Evolutionary conservation across 2,888 invertebrate species (phyloP).

Genomic region (Drosophila demipolita): DNA sequence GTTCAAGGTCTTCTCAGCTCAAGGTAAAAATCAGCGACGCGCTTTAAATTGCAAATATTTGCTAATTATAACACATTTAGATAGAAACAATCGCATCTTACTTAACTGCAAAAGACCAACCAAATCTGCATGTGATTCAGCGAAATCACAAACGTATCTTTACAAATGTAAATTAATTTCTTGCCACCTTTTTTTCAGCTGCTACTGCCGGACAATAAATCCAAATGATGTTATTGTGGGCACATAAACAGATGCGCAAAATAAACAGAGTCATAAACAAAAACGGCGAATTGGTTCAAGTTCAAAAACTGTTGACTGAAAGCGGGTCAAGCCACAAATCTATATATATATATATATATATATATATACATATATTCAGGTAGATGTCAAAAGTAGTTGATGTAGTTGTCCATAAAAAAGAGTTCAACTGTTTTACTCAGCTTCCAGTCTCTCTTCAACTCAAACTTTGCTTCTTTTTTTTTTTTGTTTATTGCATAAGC

Average conservation of each 20-base stretch:
- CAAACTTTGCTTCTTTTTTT: slow-evolving; percentile 3
- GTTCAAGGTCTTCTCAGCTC: slow-evolving; percentile 64
- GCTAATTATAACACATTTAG: slow-evolving; percentile 62
- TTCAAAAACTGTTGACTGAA: slow-evolving; percentile 64
- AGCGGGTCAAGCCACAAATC: slow-evolving; percentile 63
- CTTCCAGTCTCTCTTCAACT: slow-evolving; percentile 5
- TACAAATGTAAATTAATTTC: slow-evolving; percentile 67
- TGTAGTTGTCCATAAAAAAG: slow-evolving; percentile 49
- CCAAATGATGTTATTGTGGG: slow-evolving; percentile 45
- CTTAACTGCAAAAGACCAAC: slow-evolving; percentile 22
- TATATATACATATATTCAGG: too few relatives aligned
- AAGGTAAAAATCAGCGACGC: slow-evolving; percentile 46
- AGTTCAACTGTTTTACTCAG: slow-evolving; percentile 61
- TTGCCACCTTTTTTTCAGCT: slow-evolving; percentile 48
- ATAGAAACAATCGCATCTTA: slow-evolving; percentile 37
- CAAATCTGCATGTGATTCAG: slow-evolving; percentile 37
- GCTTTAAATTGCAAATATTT: slow-evolving; percentile 75
- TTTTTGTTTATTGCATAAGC: slow-evolving; percentile 44
- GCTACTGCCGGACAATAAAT: slow-evolving; percentile 46
- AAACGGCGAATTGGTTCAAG: slow-evolving; percentile 70
- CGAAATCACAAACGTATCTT: slow-evolving; percentile 25
- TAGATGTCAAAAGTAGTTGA: slow-evolving; percentile 1
- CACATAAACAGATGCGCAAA: slow-evolving; percentile 35
- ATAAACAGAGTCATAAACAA: slow-evolving; percentile 15
- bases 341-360: background rate